phyloP scores from a whole-genome alignment of 2,113 vertebrate species.

The Burhinus oedicnemus region DNA sequence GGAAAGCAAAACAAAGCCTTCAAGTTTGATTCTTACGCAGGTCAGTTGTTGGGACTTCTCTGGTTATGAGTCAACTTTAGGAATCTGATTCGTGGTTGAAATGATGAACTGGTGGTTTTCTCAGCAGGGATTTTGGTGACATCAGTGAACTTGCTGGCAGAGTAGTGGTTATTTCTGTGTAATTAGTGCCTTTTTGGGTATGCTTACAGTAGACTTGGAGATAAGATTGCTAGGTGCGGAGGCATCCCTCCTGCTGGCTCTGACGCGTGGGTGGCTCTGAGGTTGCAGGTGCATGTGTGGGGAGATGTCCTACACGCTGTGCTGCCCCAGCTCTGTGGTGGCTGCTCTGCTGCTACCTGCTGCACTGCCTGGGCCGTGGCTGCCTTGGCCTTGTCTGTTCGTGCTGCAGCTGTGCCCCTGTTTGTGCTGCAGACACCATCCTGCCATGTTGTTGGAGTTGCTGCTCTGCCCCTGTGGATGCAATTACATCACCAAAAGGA shows the following conservation, averaged over 20 bases:
- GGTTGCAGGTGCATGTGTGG: neutral
- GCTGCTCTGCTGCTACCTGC: neutral
- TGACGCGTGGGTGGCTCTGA: neutral
- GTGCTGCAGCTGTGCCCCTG: neutral
- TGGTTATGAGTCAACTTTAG: conserved; percentile 49
- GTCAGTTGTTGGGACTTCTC: neutral
- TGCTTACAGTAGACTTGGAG: neutral
- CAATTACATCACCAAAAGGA: too few species aligned
- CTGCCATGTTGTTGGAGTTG: neutral
- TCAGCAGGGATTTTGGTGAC: neutral
- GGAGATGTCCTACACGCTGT: neutral
- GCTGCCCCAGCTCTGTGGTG: neutral
- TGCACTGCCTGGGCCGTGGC: rapidly evolving
- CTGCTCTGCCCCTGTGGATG: neutral
- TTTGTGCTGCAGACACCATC: neutral
- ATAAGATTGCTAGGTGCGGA: neutral
- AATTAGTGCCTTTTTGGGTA: neutral
- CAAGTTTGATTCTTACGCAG: neutral
- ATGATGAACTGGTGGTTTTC: conserved; percentile 26
- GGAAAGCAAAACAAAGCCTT: neutral
- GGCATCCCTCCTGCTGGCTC: rapidly evolving
- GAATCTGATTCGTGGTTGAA: conserved; percentile 34
- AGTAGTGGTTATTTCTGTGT: conserved; percentile 19
- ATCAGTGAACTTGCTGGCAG: neutral
- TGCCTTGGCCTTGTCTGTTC: neutral